Percentiles rank a stretch among this genome's conserved stretches.
Evolutionary conservation across 2,888 invertebrate genomes (phyloP).

Genomic region (Erebia palarica): DNA sequence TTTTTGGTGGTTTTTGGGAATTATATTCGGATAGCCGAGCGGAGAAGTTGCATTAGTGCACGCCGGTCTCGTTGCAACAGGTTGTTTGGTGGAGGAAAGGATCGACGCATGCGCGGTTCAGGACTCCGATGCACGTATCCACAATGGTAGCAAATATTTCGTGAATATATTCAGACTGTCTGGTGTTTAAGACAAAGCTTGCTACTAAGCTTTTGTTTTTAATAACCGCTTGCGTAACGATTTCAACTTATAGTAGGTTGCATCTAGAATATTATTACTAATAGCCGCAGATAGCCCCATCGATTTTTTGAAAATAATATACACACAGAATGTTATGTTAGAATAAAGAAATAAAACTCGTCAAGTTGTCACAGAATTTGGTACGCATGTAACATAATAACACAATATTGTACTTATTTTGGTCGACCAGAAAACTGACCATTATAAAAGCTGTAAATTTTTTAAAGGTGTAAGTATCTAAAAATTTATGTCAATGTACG

Average conservation of each 20-base stretch:
- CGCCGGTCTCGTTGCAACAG: constrained; percentile 78
- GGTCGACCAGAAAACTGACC: too few relatives aligned
- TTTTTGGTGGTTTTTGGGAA: constrained; percentile 42
- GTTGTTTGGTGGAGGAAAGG: constrained; percentile 70
- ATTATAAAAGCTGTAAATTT: too few relatives aligned
- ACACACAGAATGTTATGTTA: too few relatives aligned
- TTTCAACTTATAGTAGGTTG: background rate
- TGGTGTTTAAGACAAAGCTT: constrained; percentile 3
- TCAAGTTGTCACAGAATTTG: too few relatives aligned
- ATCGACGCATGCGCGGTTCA: constrained; percentile 64
- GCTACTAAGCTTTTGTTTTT: background rate
- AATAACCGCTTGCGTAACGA: background rate
- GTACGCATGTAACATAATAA: too few relatives aligned
- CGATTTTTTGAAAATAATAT: too few relatives aligned
- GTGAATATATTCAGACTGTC: background rate
- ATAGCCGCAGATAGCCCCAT: too few relatives aligned
- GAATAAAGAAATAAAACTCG: too few relatives aligned
- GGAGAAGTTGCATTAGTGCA: constrained; percentile 74
- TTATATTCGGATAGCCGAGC: constrained; percentile 59
- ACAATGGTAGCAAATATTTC: constrained; percentile 59
- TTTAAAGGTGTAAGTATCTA: too few relatives aligned
- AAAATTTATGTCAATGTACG: too few relatives aligned
- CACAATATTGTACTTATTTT: too few relatives aligned
- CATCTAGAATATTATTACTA: too few relatives aligned
- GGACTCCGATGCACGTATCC: constrained; percentile 60